Evolutionary conservation across 1,140 invertebrate species (phyloP), one percentile per base, ranked within the genome.

Genomic region (Drosophila kurseongensis): DNA sequence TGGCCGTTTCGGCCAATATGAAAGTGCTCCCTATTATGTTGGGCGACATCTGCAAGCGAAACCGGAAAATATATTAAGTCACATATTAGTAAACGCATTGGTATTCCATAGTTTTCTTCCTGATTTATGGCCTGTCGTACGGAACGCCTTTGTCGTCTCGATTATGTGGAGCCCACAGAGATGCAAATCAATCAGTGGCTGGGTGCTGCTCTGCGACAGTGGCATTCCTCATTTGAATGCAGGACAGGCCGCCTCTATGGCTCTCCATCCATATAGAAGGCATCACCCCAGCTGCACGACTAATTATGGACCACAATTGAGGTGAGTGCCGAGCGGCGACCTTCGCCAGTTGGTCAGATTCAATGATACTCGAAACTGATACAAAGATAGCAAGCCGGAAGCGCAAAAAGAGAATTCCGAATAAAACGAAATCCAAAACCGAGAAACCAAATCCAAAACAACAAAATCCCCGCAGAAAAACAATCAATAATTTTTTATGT

Each of bases 1-100:
- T 91, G 35, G 89, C 69, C 23, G 91, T 91, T 55, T 92, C 91
- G 32, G 91, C 91, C 52, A 92, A 59, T 58, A 92, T 90, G 18
- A 92, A 92, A 18, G 91, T 91, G 47, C 88, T 92, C 62, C 91
- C 91, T 76, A 92, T 92, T 57, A 92, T 66, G 75, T 92, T 92
- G 32, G 91, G 91, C 65, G 91, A 77, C 91, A 92, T 92, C 91
- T 92, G 73, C 62, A 86, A 76, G 48, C 14, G 14, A 51, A 32
- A 55, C 40, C 27, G 50, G 40, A 71, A 78, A 41, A 13, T 14
- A 16, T 35, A 14, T n/a, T 52, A 16, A 56, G 48, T 52, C 16
- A 12, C 14, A 9, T 35, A 36, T n/a, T 62, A 16, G 55, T 57
- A 16, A 9, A 9, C 10, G 44, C 12, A 60, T 65, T 45, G 50